phyloP scores from a whole-genome alignment of 2,888 invertebrate species.

The Pyrrhia umbra region DNA sequence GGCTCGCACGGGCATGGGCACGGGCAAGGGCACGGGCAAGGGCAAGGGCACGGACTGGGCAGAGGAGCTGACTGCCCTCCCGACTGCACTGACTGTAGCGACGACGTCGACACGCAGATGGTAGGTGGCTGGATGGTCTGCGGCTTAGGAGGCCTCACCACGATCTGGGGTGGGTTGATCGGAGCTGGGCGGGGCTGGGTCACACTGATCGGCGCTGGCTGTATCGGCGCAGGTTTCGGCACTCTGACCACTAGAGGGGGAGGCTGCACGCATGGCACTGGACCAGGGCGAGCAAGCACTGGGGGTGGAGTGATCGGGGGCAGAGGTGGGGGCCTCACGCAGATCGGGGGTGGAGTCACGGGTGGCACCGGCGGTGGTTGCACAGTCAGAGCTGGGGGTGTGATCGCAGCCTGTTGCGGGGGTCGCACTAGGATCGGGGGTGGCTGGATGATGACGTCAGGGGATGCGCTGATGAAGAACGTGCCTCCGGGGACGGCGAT shows the following conservation, averaged over 20 bases:
- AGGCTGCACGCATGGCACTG: constrained; percentile 69
- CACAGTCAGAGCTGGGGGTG: constrained; percentile 70
- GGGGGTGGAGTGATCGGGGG: constrained; percentile 73
- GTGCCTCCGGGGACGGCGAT: constrained; percentile 77
- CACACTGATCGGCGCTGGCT: constrained; percentile 73
- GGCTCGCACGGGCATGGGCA: constrained; percentile 30
- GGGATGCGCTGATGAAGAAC: constrained; percentile 74
- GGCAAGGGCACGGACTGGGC: neutral
- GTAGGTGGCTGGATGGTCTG: constrained; percentile 71
- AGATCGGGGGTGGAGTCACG: constrained; percentile 71
- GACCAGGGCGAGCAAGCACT: constrained; percentile 73
- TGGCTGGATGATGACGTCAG: constrained; percentile 79
- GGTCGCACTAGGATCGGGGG: constrained; percentile 79
- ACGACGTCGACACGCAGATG: constrained; percentile 61
- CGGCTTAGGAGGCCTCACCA: constrained; percentile 70
- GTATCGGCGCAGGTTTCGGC: constrained; percentile 67
- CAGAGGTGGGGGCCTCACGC: constrained; percentile 68
- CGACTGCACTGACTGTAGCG: constrained; percentile 30
- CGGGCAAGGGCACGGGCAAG: constrained; percentile 6
- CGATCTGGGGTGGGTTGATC: constrained; percentile 71
- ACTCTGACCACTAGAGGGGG: constrained; percentile 73
- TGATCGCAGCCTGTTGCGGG: constrained; percentile 67
- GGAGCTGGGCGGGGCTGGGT: constrained; percentile 69
- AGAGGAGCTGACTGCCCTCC: constrained; percentile 12
- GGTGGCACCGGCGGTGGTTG: constrained; percentile 69